Conservation (phyloP, 2,113 vertebrate species). For the Strigops habroptila region DNA sequence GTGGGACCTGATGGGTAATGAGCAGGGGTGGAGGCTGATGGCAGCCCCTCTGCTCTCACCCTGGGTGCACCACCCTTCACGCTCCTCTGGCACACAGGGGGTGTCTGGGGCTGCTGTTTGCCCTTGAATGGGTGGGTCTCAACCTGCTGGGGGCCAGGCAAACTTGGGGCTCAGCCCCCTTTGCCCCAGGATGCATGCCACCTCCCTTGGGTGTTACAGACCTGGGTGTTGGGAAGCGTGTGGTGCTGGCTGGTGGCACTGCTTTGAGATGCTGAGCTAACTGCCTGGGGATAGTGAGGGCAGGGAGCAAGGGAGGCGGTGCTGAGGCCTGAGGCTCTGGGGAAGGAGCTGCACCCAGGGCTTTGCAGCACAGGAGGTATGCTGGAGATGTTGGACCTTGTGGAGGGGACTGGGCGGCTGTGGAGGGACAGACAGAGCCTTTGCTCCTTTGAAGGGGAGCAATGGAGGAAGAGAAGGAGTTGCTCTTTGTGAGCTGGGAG, state of each 20-base stretch:
- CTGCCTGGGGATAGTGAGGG: not conserved
- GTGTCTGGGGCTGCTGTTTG: not conserved
- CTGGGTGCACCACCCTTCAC: too few relatives aligned
- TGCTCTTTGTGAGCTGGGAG: not conserved
- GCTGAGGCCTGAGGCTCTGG: not conserved
- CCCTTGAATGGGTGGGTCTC: too few relatives aligned
- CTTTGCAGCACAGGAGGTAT: not conserved
- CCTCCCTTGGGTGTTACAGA: not conserved
- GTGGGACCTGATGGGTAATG: not conserved
- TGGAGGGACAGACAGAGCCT: not conserved
- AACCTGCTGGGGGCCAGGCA: not conserved
- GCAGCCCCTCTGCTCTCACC: accelerated
- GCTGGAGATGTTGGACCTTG: not conserved
- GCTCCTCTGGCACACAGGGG: too few relatives aligned
- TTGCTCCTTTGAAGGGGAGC: not conserved
- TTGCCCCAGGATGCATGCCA: not conserved
- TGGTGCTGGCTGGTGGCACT: accelerated
- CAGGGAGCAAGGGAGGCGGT: accelerated
- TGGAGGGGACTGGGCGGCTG: not conserved
- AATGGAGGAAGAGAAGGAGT: not conserved
- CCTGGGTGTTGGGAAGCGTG: accelerated
- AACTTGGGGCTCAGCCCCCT: not conserved
- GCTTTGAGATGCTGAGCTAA: not conserved
- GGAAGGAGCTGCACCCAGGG: not conserved
- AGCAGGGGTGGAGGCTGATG: not conserved